Base-by-base conservation (phyloP, 2,888 invertebrate species). In the Leucophenga montana region DNA sequence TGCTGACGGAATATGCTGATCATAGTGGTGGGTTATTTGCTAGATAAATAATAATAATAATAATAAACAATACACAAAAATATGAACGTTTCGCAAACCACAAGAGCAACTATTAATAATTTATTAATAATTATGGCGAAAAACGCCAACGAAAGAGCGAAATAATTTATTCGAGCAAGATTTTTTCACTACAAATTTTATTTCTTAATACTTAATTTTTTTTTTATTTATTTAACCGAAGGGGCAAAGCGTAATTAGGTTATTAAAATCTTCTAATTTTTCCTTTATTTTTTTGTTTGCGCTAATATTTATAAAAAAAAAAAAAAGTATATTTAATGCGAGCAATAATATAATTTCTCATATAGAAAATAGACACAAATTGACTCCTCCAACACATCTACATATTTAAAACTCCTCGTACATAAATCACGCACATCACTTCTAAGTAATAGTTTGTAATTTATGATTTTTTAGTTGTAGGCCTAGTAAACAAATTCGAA, bases 11-110 rank as follows among this genome's bases (percentile, higher is more conserved):
- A 89, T 95, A 95, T 91, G 93, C 96, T 88, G 96, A 96, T 91
- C 95, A 96, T 93, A 94, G 95, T 92, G 97, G 97, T 97, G 96
- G 96, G 97, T 94, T 94, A 90, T 94, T 94, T 92, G 94, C 94
- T 90, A 93, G 94, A 91, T 94, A 92, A 94, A 56, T 22, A 22
- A 3, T 6, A 56, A 56, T 3, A 54, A 11, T 59, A 31, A 22
- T 14, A 16, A 64, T 27, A 46, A 53, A 50, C n/a, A 18, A 66
- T 39, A 16, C n/a, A 13, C 9, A 66, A 66, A 33, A 66, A 50
- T 5, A 53, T 48, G 48, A 65, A n/a, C n/a, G n/a, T 48, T 39
- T 39, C 39, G 39, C 39, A 39, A 39, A 11, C 8, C 3, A n/a
- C n/a, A 39, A 39, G 39, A 3, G 39, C 39, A 39, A 39, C 39